These are phyloP conservation scores for Teleogryllus occipitalis DNA, from an alignment of 1,140 invertebrate species.

Conservation along the genomic window DNA sequence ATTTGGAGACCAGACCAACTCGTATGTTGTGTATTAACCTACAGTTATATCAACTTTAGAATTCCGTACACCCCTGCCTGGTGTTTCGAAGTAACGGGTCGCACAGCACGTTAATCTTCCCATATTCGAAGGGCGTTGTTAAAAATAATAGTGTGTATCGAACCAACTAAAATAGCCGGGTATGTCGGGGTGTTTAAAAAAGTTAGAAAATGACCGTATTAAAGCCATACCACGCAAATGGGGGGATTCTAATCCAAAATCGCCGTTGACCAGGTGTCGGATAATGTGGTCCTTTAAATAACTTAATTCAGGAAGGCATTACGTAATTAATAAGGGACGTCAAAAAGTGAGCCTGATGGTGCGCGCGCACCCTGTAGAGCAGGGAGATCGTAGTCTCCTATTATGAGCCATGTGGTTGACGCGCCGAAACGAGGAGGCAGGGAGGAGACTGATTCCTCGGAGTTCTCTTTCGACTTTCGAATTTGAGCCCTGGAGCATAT, in stretches of 20 bases:
- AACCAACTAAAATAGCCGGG: not conserved
- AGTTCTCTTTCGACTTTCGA: not conserved
- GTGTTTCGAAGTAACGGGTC: too few relatives aligned
- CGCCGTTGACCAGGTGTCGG: not conserved
- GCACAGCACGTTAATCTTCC: too few relatives aligned
- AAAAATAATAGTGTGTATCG: slow-evolving; percentile 1
- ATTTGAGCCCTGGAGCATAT: not conserved
- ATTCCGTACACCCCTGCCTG: too few relatives aligned
- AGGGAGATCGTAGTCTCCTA: not conserved
- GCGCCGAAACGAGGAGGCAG: not conserved
- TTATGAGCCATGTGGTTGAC: not conserved
- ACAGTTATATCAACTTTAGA: too few relatives aligned
- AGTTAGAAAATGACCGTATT: not conserved
- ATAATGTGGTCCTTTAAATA: not conserved
- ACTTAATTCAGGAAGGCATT: not conserved
- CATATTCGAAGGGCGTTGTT: not conserved
- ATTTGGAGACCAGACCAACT: too few relatives aligned
- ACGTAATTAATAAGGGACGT: not conserved
- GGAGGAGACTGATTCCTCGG: not conserved
- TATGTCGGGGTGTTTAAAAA: not conserved
- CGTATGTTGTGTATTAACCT: too few relatives aligned
- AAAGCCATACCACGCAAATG: not conserved
- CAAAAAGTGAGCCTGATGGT: not conserved
- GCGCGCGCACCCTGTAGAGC: not conserved
- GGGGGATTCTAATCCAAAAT: not conserved